These are phyloP conservation scores for Philereme transversata DNA, from an alignment of 2,888 invertebrate genomes.

Conservation along the genomic window DNA sequence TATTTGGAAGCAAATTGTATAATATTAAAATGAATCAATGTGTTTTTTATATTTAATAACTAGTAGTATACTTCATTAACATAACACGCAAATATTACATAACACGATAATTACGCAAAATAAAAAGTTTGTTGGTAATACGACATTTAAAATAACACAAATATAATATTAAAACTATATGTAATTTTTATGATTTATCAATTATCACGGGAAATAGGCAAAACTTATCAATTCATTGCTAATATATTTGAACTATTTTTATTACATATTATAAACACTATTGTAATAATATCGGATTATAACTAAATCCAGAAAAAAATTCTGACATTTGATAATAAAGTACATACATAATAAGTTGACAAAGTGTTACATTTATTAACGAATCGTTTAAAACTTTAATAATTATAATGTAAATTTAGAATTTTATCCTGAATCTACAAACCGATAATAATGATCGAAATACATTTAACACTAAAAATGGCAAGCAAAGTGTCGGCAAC, in stretches of 20 bases:
- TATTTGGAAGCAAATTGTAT: no score
- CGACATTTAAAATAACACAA: constrained; percentile 16
- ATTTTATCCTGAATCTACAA: not conserved
- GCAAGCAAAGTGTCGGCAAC: constrained; percentile 4
- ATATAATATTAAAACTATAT: not conserved
- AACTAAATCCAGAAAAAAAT: not conserved
- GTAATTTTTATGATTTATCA: not conserved
- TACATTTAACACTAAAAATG: not conserved
- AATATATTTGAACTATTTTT: not conserved
- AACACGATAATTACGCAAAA: not conserved
- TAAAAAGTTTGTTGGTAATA: not conserved
- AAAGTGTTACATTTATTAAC: not conserved
- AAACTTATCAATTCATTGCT: constrained; percentile 13
- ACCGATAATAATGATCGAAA: not conserved
- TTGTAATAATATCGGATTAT: constrained; percentile 12
- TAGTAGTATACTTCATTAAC: not conserved
- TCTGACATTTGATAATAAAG: not conserved
- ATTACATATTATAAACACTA: constrained; percentile 15
- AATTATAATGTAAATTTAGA: not conserved
- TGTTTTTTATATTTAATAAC: not conserved
- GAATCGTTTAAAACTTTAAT: not conserved
- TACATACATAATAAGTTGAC: not conserved
- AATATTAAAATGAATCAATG: not conserved
- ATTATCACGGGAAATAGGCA: not conserved
- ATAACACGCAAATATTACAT: no score